Percentiles rank a stretch among this genome's conserved stretches.
Conservation (phyloP, 2,888 invertebrate genomes). For the Heliconius ethilla region DNA sequence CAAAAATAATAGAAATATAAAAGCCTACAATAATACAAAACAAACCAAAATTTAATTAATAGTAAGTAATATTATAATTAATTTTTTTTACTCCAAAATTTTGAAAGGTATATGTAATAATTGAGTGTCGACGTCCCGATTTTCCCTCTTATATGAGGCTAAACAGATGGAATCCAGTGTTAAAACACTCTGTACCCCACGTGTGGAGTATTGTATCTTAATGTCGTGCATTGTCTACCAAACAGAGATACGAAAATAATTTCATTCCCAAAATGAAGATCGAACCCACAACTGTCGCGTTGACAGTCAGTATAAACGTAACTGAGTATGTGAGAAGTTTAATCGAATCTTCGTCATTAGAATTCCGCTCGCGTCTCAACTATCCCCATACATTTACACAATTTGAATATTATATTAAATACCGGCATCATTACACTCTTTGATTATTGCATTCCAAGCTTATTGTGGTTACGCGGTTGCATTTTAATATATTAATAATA, state of each 20-base stretch:
- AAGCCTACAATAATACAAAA: not conserved
- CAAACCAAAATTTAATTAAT: not conserved
- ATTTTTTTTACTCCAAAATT: no score
- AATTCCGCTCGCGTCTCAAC: conserved; percentile 43
- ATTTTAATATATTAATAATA: conserved; percentile 22
- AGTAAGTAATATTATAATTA: no score
- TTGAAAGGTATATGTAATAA: no score
- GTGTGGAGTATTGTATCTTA: not conserved
- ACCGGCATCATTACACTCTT: conserved; percentile 30
- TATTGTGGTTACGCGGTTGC: conserved; percentile 5
- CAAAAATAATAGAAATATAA: not conserved
- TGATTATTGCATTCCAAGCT: conserved; percentile 23
- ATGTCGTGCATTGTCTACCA: no score
- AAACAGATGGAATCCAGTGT: not conserved
- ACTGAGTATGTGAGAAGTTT: conserved; percentile 6
- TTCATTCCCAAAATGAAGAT: not conserved
- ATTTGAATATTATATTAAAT: conserved; percentile 67
- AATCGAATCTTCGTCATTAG: conserved; percentile 43
- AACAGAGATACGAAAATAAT: no score
- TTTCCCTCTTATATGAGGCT: not conserved
- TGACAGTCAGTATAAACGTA: not conserved
- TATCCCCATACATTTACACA: conserved; percentile 48
- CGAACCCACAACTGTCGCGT: not conserved
- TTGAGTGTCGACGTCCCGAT: no score
- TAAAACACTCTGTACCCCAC: not conserved